Conservation (phyloP, 30 jellyfish, hydroid and myxozoan species). For the Rhopilema esculentum region DNA sequence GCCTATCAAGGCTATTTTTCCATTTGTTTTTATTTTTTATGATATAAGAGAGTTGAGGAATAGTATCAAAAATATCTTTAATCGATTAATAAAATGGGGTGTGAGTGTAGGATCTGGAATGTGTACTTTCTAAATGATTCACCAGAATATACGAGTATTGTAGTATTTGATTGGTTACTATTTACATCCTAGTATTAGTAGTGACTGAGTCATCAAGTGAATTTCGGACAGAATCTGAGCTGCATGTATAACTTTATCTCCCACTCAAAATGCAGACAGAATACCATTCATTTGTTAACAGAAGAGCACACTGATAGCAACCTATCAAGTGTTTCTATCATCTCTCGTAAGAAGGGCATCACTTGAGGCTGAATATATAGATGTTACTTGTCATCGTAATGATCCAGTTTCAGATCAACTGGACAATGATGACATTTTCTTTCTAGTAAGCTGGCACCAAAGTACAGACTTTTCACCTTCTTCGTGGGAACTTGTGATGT, state of each 20-base stretch:
- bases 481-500: neutral
- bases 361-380: slow-evolving; percentile 25
- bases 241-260: neutral
- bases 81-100: too few relatives aligned
- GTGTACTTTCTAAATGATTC: too few relatives aligned
- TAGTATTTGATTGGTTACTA: too few relatives aligned
- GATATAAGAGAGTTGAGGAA: too few relatives aligned
- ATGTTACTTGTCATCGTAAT: slow-evolving; percentile 30
- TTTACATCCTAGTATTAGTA: too few relatives aligned
- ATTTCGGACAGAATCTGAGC: neutral
- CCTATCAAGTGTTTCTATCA: slow-evolving; percentile 54
- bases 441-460: slow-evolving; percentile 6
- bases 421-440: slow-evolving; percentile 36
- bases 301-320: slow-evolving; percentile 31
- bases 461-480: neutral
- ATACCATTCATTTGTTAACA: slow-evolving; percentile 19
- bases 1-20: too few relatives aligned
- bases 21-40: too few relatives aligned
- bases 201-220: neutral
- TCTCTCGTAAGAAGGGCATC: slow-evolving; percentile 14
- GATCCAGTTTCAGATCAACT: slow-evolving; percentile 49
- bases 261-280: neutral
- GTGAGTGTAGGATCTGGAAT: too few relatives aligned
- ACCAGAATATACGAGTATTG: too few relatives aligned
- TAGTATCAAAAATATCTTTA: too few relatives aligned